Evolutionary conservation across 1,140 invertebrate genomes (phyloP), one percentile per base, ranked within the genome.

Genomic region (Monochamus saltuarius): DNA sequence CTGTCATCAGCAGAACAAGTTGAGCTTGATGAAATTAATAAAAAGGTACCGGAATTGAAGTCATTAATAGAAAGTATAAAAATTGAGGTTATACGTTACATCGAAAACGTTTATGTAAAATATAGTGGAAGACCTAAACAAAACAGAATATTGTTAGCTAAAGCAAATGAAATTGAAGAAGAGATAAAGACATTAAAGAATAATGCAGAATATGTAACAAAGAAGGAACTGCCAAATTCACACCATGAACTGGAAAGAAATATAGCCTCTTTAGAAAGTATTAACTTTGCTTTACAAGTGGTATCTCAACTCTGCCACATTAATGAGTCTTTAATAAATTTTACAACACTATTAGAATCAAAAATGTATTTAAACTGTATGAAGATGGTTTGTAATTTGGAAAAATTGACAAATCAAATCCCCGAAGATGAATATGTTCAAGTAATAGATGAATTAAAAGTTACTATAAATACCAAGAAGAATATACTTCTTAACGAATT

Each of bases 21-120:
- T 4, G 74, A 77, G 51, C 72, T 75, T 9, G 49, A 67, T 8
- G 67, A 77, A 58, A 63, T 79, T 1, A 68, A 74, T 56, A 79
- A 82, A 45, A 84, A 83, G 68, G 82, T 84, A 59, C 65, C 73
- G 4, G 65, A 82, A 29, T 75, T 86, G 36, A 72, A 78, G 58
- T 79, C 80, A 61, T 78, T 83, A 79, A 82, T 85, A 70, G 75
- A 78, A 34, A 78, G 75, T 61, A 62, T 82, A 9, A 85, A 86
- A 74, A 67, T 70, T 61, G 80, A 85, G 49, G 77, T 85, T 11
- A 79, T 76, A 66, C 69, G 77, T 34, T 83, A 80, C 63, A 75
- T 86, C 52, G 69, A 79, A 39, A 77, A 81, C 52, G 81, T 81
- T 67, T 80, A 83, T 53, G 74, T 80, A 57, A 80, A 86, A 65